Percentiles rank a stretch among this genome's conserved stretches.
Evolutionary conservation across 2,797 vertebrate genomes (phyloP).

Genomic region (Champsocephalus gunnari): DNA sequence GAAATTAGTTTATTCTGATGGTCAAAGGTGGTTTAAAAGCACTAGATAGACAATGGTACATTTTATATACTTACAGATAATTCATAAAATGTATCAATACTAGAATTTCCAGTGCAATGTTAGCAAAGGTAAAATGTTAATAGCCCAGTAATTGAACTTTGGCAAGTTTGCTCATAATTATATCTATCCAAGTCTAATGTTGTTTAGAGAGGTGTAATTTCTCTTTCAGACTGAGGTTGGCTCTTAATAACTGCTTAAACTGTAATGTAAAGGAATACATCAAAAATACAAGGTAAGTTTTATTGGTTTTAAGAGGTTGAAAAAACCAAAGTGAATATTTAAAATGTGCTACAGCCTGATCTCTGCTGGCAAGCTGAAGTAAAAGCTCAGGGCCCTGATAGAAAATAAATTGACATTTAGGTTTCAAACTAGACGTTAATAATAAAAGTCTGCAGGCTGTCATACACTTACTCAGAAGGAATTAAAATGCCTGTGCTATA

Average conservation of each 20-base stretch:
- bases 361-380: constrained; percentile 7
- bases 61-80: neutral
- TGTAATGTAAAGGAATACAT: neutral
- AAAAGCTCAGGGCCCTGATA: constrained; percentile 50
- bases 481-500: constrained; percentile 48
- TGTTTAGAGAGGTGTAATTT: neutral
- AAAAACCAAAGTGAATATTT: constrained; percentile 28
- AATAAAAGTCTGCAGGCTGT: constrained; percentile 50
- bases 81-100: neutral
- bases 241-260: neutral
- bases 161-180: constrained; percentile 2
- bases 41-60: neutral
- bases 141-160: neutral
- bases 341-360: constrained; percentile 17
- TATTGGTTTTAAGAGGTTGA: constrained; percentile 12
- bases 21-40: neutral
- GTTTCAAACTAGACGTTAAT: constrained; percentile 49
- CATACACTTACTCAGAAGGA: constrained; percentile 23
- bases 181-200: constrained; percentile 4
- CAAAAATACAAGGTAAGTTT: neutral
- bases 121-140: neutral
- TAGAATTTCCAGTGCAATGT: neutral
- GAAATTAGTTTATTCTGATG: neutral
- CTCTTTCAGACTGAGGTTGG: neutral
- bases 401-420: constrained; percentile 55